Percentiles rank a stretch among this genome's conserved stretches.
Conservation (phyloP, 2,113 vertebrate genomes). For the Phrynosoma platyrhinos region DNA sequence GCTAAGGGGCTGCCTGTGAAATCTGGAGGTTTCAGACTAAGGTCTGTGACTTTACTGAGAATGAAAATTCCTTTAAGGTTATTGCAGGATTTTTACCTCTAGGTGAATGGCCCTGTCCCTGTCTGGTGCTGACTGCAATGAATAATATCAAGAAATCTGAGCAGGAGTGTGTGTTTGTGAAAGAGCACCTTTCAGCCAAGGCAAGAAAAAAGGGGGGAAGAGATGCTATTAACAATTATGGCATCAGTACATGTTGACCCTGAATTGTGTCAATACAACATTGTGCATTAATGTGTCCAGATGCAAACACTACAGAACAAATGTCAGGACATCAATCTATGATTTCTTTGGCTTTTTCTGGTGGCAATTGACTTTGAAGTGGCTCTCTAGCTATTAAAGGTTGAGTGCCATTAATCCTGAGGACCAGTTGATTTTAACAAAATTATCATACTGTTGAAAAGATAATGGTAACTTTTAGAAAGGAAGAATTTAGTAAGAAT, state of each 20-base stretch:
- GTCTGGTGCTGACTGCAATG: background rate
- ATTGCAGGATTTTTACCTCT: background rate
- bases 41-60: too few species aligned
- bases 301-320: slow-evolving; percentile 21
- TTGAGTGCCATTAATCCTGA: slow-evolving; percentile 45
- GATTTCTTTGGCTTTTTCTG: background rate
- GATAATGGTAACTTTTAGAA: slow-evolving; percentile 10
- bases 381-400: slow-evolving; percentile 36
- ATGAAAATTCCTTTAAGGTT: too few species aligned
- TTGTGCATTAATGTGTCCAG: background rate
- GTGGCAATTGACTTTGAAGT: slow-evolving; percentile 21
- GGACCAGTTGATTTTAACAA: slow-evolving; percentile 25
- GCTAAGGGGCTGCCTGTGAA: too few species aligned
- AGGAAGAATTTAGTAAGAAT: slow-evolving; percentile 2
- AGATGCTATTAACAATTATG: slow-evolving; percentile 42
- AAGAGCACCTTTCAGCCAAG: background rate
- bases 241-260: slow-evolving; percentile 12
- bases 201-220: background rate
- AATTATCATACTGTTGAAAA: slow-evolving; percentile 42
- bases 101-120: background rate
- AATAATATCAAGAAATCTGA: background rate
- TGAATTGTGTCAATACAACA: slow-evolving; percentile 29
- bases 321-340: slow-evolving; percentile 25
- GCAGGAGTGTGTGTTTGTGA: background rate
- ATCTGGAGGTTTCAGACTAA: too few species aligned